A percentile compares a stretch with the other conserved stretches of the same genome.
phyloP scores from a whole-genome alignment of 2,888 invertebrate genomes.

The Allygus modestus region DNA sequence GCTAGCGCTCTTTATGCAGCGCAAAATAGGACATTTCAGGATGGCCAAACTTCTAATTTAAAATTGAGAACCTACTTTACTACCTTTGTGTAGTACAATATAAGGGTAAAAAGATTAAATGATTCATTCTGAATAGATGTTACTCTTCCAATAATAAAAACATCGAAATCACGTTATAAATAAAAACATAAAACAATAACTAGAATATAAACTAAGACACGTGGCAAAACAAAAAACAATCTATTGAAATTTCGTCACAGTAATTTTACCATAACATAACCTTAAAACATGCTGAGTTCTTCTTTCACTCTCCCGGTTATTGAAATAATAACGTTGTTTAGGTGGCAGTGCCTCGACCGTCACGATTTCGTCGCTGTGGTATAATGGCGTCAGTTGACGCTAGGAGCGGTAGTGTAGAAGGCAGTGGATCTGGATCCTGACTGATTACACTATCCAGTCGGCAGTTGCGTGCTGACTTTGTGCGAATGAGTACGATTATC shows the following conservation, averaged over 20 bases:
- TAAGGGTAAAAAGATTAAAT: no score
- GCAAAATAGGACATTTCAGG: no score
- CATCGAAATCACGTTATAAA: no score
- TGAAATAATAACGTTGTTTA: background rate
- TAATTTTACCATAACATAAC: background rate
- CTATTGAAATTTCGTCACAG: conserved; percentile 15
- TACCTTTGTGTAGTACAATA: no score
- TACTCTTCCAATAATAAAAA: no score
- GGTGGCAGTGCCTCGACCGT: conserved; percentile 7
- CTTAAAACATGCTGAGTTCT: background rate
- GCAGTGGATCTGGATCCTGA: background rate
- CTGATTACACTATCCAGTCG: conserved; percentile 16
- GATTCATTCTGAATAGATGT: no score
- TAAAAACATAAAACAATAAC: no score
- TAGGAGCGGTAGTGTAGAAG: conserved; percentile 6
- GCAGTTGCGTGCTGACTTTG: background rate
- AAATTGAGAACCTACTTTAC: no score
- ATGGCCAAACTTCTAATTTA: no score
- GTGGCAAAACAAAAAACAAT: background rate
- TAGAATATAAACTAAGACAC: background rate
- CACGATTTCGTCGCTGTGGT: conserved; percentile 7
- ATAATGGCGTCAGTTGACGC: background rate
- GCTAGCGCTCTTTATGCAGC: no score
- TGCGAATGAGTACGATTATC: background rate
- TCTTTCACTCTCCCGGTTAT: background rate